Conservation (phyloP, 2,888 invertebrate genomes). For the Stenurella melanura region DNA sequence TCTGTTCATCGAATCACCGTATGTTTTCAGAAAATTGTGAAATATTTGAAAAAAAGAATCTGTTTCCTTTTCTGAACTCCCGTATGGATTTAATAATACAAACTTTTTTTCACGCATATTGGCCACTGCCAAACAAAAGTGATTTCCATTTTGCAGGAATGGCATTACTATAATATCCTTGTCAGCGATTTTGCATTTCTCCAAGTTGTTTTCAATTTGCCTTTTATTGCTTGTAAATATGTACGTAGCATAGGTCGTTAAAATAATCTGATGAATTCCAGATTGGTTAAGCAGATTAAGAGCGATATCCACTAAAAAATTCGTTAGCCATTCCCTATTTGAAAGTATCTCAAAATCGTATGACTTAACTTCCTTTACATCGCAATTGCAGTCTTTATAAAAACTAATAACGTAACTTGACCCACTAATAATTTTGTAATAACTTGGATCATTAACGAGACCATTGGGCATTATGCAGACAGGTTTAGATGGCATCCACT, state of each 20-base stretch:
- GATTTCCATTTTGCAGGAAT: too few relatives aligned
- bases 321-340: constrained; percentile 24
- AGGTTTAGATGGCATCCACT: constrained; percentile 8
- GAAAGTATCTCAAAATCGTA: constrained; percentile 32
- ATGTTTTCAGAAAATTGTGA: background rate
- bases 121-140: constrained; percentile 36
- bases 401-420: background rate
- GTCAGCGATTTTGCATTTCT: constrained; percentile 31
- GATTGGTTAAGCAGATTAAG: constrained; percentile 8
- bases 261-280: background rate
- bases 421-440: constrained; percentile 8
- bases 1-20: background rate
- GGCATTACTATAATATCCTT: too few relatives aligned
- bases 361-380: constrained; percentile 5
- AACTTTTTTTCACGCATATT: constrained; percentile 20
- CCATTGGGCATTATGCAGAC: constrained; percentile 7
- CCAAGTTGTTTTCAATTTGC: background rate
- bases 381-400: too few relatives aligned
- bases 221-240: background rate
- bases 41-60: too few relatives aligned
- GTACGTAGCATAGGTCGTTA: constrained; percentile 8
- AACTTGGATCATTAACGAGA: too few relatives aligned
- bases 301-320: constrained; percentile 28
- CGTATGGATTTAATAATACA: constrained; percentile 27
- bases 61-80: constrained; percentile 1